Evolutionary conservation across 2,888 invertebrate species (phyloP).

Genomic region (Apocheima hispidaria): DNA sequence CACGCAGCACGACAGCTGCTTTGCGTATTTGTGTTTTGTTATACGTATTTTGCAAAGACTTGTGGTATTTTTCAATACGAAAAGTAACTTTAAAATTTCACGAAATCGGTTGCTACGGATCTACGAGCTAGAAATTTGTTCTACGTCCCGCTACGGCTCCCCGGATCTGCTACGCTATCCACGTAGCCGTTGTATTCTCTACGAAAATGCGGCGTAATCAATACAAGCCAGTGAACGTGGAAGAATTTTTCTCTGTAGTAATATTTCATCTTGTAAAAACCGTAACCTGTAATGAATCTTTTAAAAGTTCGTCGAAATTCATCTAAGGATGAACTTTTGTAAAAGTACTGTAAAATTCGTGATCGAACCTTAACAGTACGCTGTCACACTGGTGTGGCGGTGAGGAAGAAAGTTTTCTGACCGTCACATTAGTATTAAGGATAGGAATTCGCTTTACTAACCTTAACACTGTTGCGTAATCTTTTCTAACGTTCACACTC

Average conservation of each 20-base stretch:
- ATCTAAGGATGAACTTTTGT: background rate
- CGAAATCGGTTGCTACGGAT: conserved; percentile 1
- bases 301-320: background rate
- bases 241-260: conserved; percentile 15
- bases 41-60: background rate
- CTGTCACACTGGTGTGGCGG: too few relatives aligned
- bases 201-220: conserved; percentile 28
- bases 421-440: too few relatives aligned
- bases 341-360: too few relatives aligned
- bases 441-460: too few relatives aligned
- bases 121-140: conserved; percentile 7
- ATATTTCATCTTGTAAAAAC: conserved; percentile 1
- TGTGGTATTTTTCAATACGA: background rate
- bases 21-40: too few relatives aligned
- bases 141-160: conserved; percentile 12
- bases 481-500: too few relatives aligned
- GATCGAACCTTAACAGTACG: too few relatives aligned
- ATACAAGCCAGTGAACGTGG: conserved; percentile 18
- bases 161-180: conserved; percentile 27
- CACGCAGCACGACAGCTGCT: background rate
- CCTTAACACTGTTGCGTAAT: too few relatives aligned
- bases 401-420: too few relatives aligned
- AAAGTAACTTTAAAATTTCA: background rate
- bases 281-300: background rate
- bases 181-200: conserved; percentile 28